Conservation (phyloP, 2,113 vertebrate genomes). For the Raja brachyura region DNA sequence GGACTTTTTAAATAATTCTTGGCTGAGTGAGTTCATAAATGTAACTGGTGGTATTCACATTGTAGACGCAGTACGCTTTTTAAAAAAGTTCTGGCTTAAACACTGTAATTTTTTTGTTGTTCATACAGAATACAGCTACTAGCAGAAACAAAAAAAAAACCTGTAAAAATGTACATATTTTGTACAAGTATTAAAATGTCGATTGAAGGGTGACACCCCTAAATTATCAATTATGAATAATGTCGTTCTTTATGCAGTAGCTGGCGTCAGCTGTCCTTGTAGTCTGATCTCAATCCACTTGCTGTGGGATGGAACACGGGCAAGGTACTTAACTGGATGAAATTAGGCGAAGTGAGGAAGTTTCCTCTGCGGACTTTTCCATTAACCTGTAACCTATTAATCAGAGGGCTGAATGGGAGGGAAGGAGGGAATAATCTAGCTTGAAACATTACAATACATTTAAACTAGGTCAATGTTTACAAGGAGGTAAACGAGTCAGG, state of each 20-base stretch:
- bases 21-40: slow-evolving; percentile 32
- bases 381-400: not conserved
- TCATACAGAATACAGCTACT: slow-evolving; percentile 32
- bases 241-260: slow-evolving; percentile 30
- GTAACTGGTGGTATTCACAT: slow-evolving; percentile 37
- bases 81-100: slow-evolving; percentile 33
- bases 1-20: slow-evolving; percentile 25
- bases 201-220: slow-evolving; percentile 37
- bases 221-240: slow-evolving; percentile 32
- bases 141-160: slow-evolving; percentile 35
- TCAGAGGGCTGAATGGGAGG: not conserved
- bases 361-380: not conserved
- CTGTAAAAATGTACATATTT: slow-evolving; percentile 39
- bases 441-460: not conserved
- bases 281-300: not conserved
- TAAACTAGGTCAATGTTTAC: not conserved
- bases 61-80: slow-evolving; percentile 32
- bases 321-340: not conserved
- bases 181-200: slow-evolving; percentile 39
- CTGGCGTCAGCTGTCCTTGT: not conserved
- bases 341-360: not conserved
- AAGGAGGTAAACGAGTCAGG: not conserved
- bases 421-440: not conserved
- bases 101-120: slow-evolving; percentile 38
- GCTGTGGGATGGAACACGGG: not conserved